Percentiles rank a stretch among this genome's conserved stretches.
phyloP scores from a whole-genome alignment of 2,888 invertebrate genomes.

The Epinotia demarniana region DNA sequence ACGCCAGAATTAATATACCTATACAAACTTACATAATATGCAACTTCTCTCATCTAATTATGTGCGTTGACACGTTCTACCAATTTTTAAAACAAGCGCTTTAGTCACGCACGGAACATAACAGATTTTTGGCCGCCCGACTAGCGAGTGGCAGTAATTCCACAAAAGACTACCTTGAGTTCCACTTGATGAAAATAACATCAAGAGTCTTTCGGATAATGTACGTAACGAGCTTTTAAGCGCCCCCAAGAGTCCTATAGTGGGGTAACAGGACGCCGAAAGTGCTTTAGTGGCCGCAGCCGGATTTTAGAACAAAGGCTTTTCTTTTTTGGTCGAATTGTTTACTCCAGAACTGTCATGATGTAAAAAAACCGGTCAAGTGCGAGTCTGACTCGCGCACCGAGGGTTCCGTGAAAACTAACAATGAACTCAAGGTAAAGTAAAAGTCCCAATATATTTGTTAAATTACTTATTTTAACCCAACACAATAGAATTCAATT shows the following conservation, averaged over 20 bases:
- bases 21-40: constrained; percentile 14
- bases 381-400: too few species aligned
- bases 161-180: constrained; percentile 51
- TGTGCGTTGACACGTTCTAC: constrained; percentile 45
- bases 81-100: constrained; percentile 47
- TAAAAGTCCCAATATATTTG: too few species aligned
- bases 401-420: too few species aligned
- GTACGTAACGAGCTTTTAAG: constrained; percentile 43
- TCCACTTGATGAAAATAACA: constrained; percentile 52
- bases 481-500: too few species aligned
- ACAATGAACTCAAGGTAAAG: too few species aligned
- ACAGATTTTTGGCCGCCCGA: constrained; percentile 34
- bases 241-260: constrained; percentile 40
- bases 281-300: constrained; percentile 37
- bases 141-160: constrained; percentile 48
- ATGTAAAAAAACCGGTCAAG: too few species aligned
- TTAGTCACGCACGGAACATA: constrained; percentile 52
- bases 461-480: too few species aligned
- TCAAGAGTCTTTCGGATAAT: constrained; percentile 48
- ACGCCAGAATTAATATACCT: neutral
- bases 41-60: constrained; percentile 35
- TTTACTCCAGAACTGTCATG: constrained; percentile 29
- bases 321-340: constrained; percentile 16
- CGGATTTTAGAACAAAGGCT: constrained; percentile 38
- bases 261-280: constrained; percentile 38